phyloP scores from a whole-genome alignment of 2,797 vertebrate genomes.

The Lycodopsis pacificus region DNA sequence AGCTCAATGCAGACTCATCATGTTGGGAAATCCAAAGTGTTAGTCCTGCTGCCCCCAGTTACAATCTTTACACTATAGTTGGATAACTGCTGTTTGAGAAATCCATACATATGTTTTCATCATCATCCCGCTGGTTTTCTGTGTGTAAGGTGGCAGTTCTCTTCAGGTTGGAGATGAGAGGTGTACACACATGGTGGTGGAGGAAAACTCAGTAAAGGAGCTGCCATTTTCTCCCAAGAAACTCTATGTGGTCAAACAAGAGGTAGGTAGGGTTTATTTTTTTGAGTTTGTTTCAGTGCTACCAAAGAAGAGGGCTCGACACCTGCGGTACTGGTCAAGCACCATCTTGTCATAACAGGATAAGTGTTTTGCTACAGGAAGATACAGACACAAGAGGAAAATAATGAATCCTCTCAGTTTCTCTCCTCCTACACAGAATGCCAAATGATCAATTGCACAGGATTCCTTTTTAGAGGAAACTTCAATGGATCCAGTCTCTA shows the following conservation, averaged over 20 bases:
- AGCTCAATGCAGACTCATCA: neutral
- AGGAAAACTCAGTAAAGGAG: slow-evolving; percentile 94
- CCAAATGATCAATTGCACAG: slow-evolving; percentile 44
- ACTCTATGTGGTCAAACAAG: slow-evolving; percentile 95
- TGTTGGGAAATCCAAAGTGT: neutral
- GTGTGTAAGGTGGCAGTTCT: slow-evolving; percentile 86
- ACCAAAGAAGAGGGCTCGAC: neutral
- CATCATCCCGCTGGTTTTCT: neutral
- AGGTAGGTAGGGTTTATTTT: slow-evolving; percentile 81
- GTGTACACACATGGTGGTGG: slow-evolving; percentile 96
- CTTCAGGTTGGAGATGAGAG: slow-evolving; percentile 90
- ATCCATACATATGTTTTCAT: neutral
- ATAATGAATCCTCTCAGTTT: slow-evolving; percentile 24
- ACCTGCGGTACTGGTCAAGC: neutral
- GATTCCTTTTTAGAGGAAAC: slow-evolving; percentile 42
- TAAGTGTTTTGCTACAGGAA: slow-evolving; percentile 6
- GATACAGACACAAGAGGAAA: neutral
- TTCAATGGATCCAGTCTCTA: slow-evolving; percentile 32
- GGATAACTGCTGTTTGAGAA: neutral
- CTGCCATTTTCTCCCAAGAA: slow-evolving; percentile 90
- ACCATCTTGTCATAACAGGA: slow-evolving; percentile 7
- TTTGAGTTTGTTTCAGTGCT: neutral
- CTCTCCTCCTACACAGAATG: slow-evolving; percentile 31
- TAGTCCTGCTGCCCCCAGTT: neutral
- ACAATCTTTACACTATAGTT: neutral